Percentiles rank a stretch among this genome's conserved stretches.
These are phyloP conservation scores for Pteronura brasiliensis DNA, from an alignment of 2,113 vertebrate genomes.

Conservation along the genomic window DNA sequence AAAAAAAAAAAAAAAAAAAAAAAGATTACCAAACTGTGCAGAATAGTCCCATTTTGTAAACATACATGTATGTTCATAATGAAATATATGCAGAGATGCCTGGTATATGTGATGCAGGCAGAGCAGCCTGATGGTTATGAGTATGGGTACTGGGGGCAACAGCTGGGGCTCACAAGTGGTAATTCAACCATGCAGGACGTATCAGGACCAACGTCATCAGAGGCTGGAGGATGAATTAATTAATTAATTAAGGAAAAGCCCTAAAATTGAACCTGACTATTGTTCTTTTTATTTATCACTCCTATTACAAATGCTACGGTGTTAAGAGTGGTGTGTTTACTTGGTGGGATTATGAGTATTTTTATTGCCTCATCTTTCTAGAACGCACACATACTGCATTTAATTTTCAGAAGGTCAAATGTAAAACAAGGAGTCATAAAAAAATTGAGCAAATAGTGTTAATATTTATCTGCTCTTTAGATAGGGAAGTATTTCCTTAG, in stretches of 20 bases:
- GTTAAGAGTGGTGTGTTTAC: not conserved
- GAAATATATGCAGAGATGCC: not conserved
- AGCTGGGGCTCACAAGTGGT: not conserved
- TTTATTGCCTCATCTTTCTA: constrained; percentile 44
- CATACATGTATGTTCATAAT: not conserved
- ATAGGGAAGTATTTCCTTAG: not conserved
- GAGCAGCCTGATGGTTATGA: not conserved
- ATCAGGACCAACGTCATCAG: not conserved
- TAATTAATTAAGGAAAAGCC: not conserved
- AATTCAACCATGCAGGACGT: not conserved
- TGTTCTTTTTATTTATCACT: not conserved
- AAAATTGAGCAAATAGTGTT: not conserved
- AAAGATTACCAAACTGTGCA: not conserved
- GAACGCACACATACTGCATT: not conserved
- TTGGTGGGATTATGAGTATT: not conserved
- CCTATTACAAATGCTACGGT: not conserved
- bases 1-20: not conserved
- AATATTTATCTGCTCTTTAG: constrained; percentile 15
- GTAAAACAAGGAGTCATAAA: not conserved
- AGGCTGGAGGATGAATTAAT: not conserved
- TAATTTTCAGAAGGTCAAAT: constrained; percentile 33
- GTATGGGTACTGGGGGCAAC: not conserved
- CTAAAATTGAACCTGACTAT: not conserved
- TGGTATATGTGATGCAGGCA: not conserved
- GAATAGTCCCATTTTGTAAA: not conserved